Evolutionary conservation across 2,113 vertebrate genomes (phyloP), one percentile per base, ranked within the genome.

Genomic region (Jacana jacana): DNA sequence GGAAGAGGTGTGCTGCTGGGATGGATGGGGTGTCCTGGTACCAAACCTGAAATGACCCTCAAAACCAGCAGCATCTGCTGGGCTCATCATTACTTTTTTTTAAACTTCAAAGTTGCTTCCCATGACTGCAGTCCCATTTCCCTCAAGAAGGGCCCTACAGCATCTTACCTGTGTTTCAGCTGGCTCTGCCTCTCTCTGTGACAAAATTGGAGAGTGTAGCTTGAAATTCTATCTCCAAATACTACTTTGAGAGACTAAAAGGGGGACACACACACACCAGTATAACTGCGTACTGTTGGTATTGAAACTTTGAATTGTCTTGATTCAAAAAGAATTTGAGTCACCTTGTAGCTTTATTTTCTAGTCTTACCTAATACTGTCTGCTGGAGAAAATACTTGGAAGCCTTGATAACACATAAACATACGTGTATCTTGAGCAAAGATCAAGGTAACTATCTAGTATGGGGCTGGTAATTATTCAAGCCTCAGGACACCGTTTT

Each of bases 401-500:
- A 70, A 75, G 72, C 35, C 51, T 18, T 77, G 48, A 48, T 66
- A 73, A 57, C 27, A 65, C 44, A 31, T 37, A 27, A 1, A 2
- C 2, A 7, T 13, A 10, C 37, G 5, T 39, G 27, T 65, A n/a
- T 49, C 48, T 70, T n/a, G 61, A 92, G 72, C 39, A 87, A 57
- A 93, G 86, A 87, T 72, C 65, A 86, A 94, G 83, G 86, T 88
- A 91, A 65, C 76, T 72, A 8, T 42, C 7, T 25, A 11, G 33
- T 13, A 42, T 84, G 86, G 4, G 10, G 17, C 77, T 92, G 69
- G 65, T 70, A 85, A 92, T 92, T 96, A 88, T 92, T 96, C 77
- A 81, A 88, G 92, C 86, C 77, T 78, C 94, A 93, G 81, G 88
- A 94, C 44, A 91, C 65, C 25, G 44, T 92, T 94, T 96, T 94